Evolutionary conservation across 1,140 invertebrate species (phyloP).

Genomic region (Zaprionus inermis): DNA sequence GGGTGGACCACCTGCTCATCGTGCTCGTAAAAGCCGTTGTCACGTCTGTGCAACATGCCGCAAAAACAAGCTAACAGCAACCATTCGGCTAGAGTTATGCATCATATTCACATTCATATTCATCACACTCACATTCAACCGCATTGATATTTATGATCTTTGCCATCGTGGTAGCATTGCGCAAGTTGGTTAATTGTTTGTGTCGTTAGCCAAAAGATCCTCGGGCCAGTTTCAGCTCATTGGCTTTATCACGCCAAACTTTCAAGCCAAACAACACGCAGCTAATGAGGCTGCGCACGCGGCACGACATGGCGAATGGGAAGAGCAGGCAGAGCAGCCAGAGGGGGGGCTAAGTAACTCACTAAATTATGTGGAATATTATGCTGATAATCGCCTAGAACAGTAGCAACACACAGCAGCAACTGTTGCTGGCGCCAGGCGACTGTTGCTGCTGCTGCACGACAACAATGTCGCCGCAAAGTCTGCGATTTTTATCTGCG

Average conservation of each 20-base stretch:
- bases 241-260: not conserved
- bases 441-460: slow-evolving; percentile 44
- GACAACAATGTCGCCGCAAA: slow-evolving; percentile 49
- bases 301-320: slow-evolving; percentile 54
- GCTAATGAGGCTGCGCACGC: slow-evolving; percentile 50
- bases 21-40: slow-evolving; percentile 55
- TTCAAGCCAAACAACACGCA: slow-evolving; percentile 49
- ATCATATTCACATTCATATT: not conserved
- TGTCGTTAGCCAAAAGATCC: slow-evolving; percentile 25
- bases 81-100: not conserved
- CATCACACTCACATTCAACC: not conserved
- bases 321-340: too few species aligned
- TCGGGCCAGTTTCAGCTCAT: too few species aligned
- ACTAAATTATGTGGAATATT: slow-evolving; percentile 67
- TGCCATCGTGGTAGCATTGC: too few species aligned
- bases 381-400: slow-evolving; percentile 38
- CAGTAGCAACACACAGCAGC: slow-evolving; percentile 27
- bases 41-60: slow-evolving; percentile 47
- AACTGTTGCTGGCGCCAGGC: slow-evolving; percentile 56
- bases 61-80: slow-evolving; percentile 10
- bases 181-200: slow-evolving; percentile 15
- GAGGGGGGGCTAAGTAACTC: not conserved
- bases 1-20: slow-evolving; percentile 38
- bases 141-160: not conserved
- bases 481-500: slow-evolving; percentile 76